These are phyloP conservation scores for Caenorhabditis virilis DNA, from an alignment of 2,888 invertebrate genomes.

Conservation along the genomic window DNA sequence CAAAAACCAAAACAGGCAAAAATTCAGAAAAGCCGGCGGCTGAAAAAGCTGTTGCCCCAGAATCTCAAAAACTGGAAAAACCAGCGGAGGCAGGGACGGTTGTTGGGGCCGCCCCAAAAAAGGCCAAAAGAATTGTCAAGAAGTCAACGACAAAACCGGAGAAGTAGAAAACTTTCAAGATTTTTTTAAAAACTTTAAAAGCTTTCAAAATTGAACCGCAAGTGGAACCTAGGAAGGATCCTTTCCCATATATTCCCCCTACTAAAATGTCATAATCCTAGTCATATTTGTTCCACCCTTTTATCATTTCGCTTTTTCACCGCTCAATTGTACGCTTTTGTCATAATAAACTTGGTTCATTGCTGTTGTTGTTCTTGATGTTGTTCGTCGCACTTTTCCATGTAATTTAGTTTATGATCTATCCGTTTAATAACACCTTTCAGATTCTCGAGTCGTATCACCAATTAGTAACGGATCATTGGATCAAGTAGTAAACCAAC, in stretches of 20 bases:
- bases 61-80: no score
- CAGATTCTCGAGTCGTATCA: background rate
- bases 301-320: no score
- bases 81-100: background rate
- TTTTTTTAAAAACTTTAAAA: background rate
- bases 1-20: no score
- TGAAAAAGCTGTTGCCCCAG: no score
- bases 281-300: no score
- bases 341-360: background rate
- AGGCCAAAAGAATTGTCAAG: slow-evolving; percentile 1
- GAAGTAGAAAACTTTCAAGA: no score
- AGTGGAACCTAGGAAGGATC: no score
- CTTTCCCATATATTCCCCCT: no score
- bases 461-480: background rate
- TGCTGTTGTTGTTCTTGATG: background rate
- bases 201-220: no score
- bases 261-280: no score
- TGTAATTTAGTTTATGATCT: background rate
- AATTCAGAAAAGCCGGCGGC: no score
- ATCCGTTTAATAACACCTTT: background rate
- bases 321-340: no score
- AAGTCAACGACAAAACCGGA: background rate
- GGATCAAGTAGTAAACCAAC: background rate
- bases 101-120: background rate
- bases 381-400: background rate